A percentile compares a stretch with the other conserved stretches of the same genome.
Evolutionary conservation across 2,888 invertebrate species (phyloP).

Genomic region (Biston betularia): DNA sequence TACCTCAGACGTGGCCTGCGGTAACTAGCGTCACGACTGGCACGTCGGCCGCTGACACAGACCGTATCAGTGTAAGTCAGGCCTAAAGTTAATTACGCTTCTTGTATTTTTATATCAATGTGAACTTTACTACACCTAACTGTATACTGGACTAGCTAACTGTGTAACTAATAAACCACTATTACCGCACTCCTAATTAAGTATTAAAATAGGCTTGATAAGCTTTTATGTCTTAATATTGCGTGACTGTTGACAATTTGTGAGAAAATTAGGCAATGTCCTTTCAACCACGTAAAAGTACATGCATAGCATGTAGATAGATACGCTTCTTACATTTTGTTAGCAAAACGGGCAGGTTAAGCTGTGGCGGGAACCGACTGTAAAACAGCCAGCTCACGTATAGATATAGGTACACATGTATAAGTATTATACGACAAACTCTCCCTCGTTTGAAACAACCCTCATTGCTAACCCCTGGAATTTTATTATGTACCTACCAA

Average conservation of each 20-base stretch:
- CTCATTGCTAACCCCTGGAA: conserved; percentile 35
- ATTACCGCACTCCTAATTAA: conserved; percentile 74
- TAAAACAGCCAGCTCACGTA: background rate
- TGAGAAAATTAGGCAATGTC: conserved; percentile 60
- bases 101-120: conserved; percentile 2
- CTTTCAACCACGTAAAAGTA: conserved; percentile 34
- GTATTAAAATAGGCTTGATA: conserved; percentile 71
- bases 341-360: background rate
- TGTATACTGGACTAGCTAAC: conserved; percentile 47
- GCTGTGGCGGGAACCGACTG: background rate
- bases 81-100: no score
- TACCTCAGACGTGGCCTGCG: no score
- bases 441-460: conserved; percentile 27
- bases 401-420: background rate
- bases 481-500: conserved; percentile 1
- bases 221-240: conserved; percentile 73
- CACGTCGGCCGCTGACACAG: no score
- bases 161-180: conserved; percentile 67
- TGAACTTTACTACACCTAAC: background rate
- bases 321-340: conserved; percentile 35
- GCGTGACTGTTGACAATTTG: conserved; percentile 71
- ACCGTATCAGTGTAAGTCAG: no score
- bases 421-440: conserved; percentile 1
- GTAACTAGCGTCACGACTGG: no score
- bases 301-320: conserved; percentile 39